Evolutionary conservation across 2,113 vertebrate genomes (phyloP), one percentile per base, ranked within the genome.

Genomic region (Sinocyclocheilus anshuiensis): DNA sequence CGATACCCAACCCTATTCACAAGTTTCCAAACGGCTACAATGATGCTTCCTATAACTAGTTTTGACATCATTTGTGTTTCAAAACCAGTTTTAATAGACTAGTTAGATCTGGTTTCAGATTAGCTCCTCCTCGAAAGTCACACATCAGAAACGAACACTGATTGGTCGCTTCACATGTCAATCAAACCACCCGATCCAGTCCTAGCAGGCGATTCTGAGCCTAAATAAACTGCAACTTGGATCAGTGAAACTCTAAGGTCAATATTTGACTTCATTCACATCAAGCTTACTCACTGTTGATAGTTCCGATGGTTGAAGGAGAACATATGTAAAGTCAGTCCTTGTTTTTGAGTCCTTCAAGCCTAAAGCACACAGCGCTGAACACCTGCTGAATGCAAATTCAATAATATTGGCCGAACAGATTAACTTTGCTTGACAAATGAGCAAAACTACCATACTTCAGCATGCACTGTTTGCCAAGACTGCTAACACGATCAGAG

Each of bases 231-330:
- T n/a, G 36, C 36, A 74, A 3, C 9, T n/a, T 1, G 36, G 20
- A 74, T 20, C 71, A 74, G 20, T n/a, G 71, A 42, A 74, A 39
- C 12, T 24, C 0, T 0, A 48, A 76, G 57, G 36, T 2, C 6
- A 80, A 80, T 63, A 61, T 80, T 80, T 80, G 77, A 42, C 55
- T 80, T 15, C 1, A n/a, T 48, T 75, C 42, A n/a, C 55, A 9
- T 20, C 18, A 16, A 75, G 18, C 77, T 7, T 4, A 6, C 24
- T 33, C 50, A 55, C 50, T 20, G 76, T 42, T 42, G 69, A 42
- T 72, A 36, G 12, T 50, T 50, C 8, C 69, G 42, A 48, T 24
- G 22, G 39, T 48, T 59, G 22, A n/a, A 26, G 42, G 72, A 76
- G 72, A 48, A 76, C 39, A 24, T 16, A 50, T 76, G 72, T 50